Percentiles rank a stretch among this genome's conserved stretches.
These are phyloP conservation scores for Petrocephalus sullivani DNA, from an alignment of 2,797 vertebrate species.

Conservation along the genomic window DNA sequence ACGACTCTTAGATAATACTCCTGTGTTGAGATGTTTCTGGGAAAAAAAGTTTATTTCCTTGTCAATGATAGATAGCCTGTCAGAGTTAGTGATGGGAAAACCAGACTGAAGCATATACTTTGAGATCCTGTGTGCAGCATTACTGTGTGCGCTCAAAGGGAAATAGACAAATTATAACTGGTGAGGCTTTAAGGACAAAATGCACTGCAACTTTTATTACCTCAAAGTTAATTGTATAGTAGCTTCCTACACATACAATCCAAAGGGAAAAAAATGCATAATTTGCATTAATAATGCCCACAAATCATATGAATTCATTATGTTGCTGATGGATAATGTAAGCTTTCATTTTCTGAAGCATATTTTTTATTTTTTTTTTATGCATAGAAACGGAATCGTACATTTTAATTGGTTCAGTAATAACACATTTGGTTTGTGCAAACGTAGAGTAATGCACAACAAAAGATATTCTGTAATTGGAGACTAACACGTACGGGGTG, in stretches of 20 bases:
- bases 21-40: too few relatives aligned
- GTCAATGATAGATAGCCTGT: too few relatives aligned
- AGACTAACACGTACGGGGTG: not conserved
- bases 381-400: slow-evolving; percentile 88
- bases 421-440: slow-evolving; percentile 76
- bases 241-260: slow-evolving; percentile 85
- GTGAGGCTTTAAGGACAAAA: slow-evolving; percentile 76
- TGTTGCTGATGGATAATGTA: slow-evolving; percentile 91
- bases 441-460: slow-evolving; percentile 49
- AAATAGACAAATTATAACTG: slow-evolving; percentile 78
- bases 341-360: slow-evolving; percentile 90
- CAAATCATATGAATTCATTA: slow-evolving; percentile 90
- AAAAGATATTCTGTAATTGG: slow-evolving; percentile 71
- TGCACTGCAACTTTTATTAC: slow-evolving; percentile 68
- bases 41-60: too few relatives aligned
- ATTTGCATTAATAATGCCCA: slow-evolving; percentile 89
- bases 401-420: slow-evolving; percentile 95
- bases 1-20: too few relatives aligned
- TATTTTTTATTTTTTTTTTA: slow-evolving; percentile 62
- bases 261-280: slow-evolving; percentile 84
- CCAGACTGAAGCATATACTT: not conserved
- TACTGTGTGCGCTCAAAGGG: not conserved
- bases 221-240: slow-evolving; percentile 86
- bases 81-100: not conserved
- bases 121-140: not conserved